A percentile compares a stretch with the other conserved stretches of the same genome.
Conservation (phyloP, 2,888 invertebrate species). For the Conistra vaccinii region DNA sequence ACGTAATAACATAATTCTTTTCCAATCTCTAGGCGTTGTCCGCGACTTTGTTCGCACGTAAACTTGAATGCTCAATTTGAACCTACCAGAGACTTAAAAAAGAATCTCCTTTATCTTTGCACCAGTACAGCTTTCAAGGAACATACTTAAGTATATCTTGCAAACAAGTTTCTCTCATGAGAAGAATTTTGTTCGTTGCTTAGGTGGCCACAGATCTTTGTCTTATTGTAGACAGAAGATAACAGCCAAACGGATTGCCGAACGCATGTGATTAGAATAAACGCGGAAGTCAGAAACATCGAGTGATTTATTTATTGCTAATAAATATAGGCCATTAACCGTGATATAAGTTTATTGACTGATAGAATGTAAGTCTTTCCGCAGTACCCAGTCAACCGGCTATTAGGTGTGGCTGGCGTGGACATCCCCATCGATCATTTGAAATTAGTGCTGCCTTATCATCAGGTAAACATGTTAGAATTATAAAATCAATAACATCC, state of each 20-base stretch:
- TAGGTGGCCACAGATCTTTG: neutral
- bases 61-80: neutral
- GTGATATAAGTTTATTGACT: constrained; percentile 5
- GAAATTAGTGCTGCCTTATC: constrained; percentile 83
- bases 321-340: constrained; percentile 6
- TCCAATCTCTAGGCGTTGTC: neutral
- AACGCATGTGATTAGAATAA: neutral
- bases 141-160: neutral
- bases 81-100: neutral
- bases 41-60: neutral
- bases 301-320: constrained; percentile 15
- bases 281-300: constrained; percentile 6
- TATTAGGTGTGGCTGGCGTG: constrained; percentile 86
- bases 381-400: constrained; percentile 86
- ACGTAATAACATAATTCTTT: neutral
- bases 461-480: constrained; percentile 74
- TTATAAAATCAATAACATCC: constrained; percentile 13
- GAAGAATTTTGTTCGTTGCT: neutral
- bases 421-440: constrained; percentile 87
- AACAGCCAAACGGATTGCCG: neutral
- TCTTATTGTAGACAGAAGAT: neutral
- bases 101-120: neutral
- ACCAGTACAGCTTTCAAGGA: neutral
- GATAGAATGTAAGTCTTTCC: constrained; percentile 30
- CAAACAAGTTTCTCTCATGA: no score